Evolutionary conservation across 1,140 invertebrate genomes (phyloP).

Genomic region (Euwallacea similis): DNA sequence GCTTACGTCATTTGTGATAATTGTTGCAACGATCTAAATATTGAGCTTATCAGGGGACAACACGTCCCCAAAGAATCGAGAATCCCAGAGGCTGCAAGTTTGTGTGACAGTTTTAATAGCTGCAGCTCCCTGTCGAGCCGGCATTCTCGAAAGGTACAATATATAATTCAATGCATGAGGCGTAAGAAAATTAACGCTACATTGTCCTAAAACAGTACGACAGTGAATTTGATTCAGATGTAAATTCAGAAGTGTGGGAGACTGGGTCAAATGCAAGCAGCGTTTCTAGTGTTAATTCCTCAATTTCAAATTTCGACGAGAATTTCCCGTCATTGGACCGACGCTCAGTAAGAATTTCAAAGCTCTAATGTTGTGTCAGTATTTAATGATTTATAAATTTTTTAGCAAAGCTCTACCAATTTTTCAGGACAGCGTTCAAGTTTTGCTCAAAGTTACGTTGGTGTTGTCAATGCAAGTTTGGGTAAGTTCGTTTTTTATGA

Average conservation of each 20-base stretch:
- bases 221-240: background rate
- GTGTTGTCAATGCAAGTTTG: too few relatives aligned
- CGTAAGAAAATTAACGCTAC: background rate
- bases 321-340: too few relatives aligned
- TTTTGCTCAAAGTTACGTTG: too few relatives aligned
- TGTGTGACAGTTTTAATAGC: background rate
- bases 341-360: too few relatives aligned
- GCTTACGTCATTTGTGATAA: slow-evolving; percentile 60
- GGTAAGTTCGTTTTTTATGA: too few relatives aligned
- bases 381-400: too few relatives aligned
- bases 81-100: background rate
- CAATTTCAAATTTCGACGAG: background rate
- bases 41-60: slow-evolving; percentile 53
- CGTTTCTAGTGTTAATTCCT: background rate
- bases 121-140: background rate
- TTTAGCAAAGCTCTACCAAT: too few relatives aligned
- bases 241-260: background rate
- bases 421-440: too few relatives aligned
- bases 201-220: background rate
- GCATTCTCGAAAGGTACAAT: too few relatives aligned
- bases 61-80: slow-evolving; percentile 55
- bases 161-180: background rate
- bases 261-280: background rate
- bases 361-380: too few relatives aligned
- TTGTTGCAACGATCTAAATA: slow-evolving; percentile 56